Evolutionary conservation across 2,888 invertebrate genomes (phyloP).

Genomic region (Smittia sp.): DNA sequence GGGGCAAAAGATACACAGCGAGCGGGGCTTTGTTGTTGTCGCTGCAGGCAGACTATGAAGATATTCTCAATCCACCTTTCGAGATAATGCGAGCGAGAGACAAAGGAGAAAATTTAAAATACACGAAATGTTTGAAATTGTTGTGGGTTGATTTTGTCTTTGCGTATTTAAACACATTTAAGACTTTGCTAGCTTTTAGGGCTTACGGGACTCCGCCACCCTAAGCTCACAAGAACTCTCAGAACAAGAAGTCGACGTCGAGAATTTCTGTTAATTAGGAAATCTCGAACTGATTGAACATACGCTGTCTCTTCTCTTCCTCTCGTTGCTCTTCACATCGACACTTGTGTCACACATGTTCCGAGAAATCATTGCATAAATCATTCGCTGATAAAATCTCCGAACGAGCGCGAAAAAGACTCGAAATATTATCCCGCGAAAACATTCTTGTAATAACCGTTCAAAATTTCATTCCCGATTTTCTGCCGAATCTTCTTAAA

Average conservation of each 20-base stretch:
- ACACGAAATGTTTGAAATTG: conserved; percentile 17
- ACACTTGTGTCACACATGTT: conserved; percentile 32
- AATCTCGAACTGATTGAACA: conserved; percentile 6
- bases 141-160: conserved; percentile 23
- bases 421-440: background rate
- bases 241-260: conserved; percentile 7
- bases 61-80: conserved; percentile 22
- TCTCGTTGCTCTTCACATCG: background rate
- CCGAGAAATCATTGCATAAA: conserved; percentile 34
- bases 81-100: conserved; percentile 22
- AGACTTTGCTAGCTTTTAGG: background rate
- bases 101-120: conserved; percentile 14
- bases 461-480: background rate
- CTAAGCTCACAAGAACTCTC: background rate
- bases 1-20: background rate
- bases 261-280: conserved; percentile 7
- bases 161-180: conserved; percentile 2
- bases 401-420: background rate
- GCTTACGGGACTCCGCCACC: conserved; percentile 4
- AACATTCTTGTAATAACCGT: conserved; percentile 10
- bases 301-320: background rate
- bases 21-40: conserved; percentile 29
- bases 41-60: conserved; percentile 23
- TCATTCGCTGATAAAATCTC: conserved; percentile 39
- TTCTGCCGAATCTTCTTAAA: background rate